These are phyloP conservation scores for Serinus canaria DNA, from an alignment of 2,113 vertebrate species.

Conservation along the genomic window DNA sequence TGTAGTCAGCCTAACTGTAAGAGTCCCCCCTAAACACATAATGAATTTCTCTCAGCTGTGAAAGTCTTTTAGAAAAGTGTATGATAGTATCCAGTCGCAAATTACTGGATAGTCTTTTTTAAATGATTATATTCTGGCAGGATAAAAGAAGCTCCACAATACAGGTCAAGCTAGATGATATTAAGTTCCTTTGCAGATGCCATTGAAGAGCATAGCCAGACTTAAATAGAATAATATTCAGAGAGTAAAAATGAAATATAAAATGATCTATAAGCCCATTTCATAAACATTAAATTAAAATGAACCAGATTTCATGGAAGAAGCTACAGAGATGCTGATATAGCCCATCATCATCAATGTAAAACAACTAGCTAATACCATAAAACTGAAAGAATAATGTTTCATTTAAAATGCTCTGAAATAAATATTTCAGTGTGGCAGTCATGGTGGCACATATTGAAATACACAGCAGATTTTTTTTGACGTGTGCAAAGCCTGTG, in stretches of 20 bases:
- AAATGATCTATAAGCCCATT: slow-evolving; percentile 39
- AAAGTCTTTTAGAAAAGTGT: background rate
- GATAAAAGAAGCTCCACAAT: slow-evolving; percentile 25
- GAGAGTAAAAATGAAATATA: slow-evolving; percentile 31
- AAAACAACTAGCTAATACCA: background rate
- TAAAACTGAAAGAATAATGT: background rate
- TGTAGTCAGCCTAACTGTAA: background rate
- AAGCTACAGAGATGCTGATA: slow-evolving; percentile 8
- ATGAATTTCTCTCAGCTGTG: background rate
- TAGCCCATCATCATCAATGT: background rate
- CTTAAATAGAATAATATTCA: background rate
- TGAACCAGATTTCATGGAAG: background rate
- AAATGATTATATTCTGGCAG: slow-evolving; percentile 4
- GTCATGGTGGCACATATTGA: background rate
- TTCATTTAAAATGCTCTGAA: background rate
- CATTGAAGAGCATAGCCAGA: background rate
- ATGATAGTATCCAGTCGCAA: background rate
- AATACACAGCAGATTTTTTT: background rate
- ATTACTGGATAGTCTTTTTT: slow-evolving; percentile 20
- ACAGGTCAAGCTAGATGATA: slow-evolving; percentile 7
- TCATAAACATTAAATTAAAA: background rate
- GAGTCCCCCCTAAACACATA: slow-evolving; percentile 4
- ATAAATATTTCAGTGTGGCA: background rate
- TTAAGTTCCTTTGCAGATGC: slow-evolving; percentile 4
- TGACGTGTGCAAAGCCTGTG: background rate